Evolutionary conservation across 2,888 invertebrate genomes (phyloP).

Genomic region (Leucozona laternaria): DNA sequence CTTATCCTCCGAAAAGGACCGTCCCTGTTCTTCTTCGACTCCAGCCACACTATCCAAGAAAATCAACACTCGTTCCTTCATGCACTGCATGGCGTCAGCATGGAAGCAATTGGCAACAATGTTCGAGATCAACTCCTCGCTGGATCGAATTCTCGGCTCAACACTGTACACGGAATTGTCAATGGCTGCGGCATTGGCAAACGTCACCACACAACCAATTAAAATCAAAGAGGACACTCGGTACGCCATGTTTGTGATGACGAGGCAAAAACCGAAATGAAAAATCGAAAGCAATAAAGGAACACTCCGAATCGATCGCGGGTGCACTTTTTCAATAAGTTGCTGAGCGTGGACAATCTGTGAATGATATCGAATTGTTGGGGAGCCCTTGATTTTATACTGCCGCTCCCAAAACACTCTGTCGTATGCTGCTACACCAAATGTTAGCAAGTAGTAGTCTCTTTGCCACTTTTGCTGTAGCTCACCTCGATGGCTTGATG

Average conservation of each 20-base stretch:
- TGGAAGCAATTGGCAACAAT: slow-evolving; percentile 90
- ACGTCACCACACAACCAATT: slow-evolving; percentile 85
- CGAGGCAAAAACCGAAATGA: slow-evolving; percentile 44
- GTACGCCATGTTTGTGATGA: slow-evolving; percentile 79
- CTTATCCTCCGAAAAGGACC: slow-evolving; percentile 86
- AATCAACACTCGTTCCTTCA: slow-evolving; percentile 90
- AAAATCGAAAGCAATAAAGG: slow-evolving; percentile 36
- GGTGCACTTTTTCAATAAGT: slow-evolving; percentile 77
- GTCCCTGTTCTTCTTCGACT: slow-evolving; percentile 85
- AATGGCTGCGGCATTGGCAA: slow-evolving; percentile 85
- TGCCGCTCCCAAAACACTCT: slow-evolving; percentile 82
- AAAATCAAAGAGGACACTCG: slow-evolving; percentile 84
- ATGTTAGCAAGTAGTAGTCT: slow-evolving; percentile 45
- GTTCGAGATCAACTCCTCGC: slow-evolving; percentile 89
- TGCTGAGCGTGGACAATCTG: slow-evolving; percentile 81
- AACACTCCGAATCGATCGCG: slow-evolving; percentile 69
- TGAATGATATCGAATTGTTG: slow-evolving; percentile 83
- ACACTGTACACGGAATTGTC: slow-evolving; percentile 84
- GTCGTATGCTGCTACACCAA: slow-evolving; percentile 39
- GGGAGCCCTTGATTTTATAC: slow-evolving; percentile 83
- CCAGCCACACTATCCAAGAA: slow-evolving; percentile 90
- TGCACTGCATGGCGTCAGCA: slow-evolving; percentile 88
- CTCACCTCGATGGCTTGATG: slow-evolving; percentile 60
- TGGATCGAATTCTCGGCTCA: slow-evolving; percentile 86
- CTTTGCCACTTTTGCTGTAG: slow-evolving; percentile 47